Base-by-base conservation (phyloP, 2,113 vertebrate species). In the Physeter macrocephalus region DNA sequence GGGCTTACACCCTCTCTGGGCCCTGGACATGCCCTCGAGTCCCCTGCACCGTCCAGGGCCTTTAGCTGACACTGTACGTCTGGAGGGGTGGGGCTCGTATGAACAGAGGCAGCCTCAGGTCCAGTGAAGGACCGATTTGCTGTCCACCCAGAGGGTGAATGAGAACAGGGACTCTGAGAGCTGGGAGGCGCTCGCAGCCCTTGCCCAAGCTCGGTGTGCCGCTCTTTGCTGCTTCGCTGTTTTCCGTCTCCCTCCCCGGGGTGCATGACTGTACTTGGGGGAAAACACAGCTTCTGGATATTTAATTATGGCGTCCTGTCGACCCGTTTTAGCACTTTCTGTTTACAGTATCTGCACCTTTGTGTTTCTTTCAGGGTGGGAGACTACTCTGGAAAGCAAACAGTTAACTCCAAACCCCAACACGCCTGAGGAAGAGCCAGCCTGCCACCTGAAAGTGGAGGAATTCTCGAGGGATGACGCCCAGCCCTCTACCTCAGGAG, bases 281-380 rank as follows among this genome's bases (percentile, higher is more conserved):
- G n/a, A 21, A 21, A 9, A 36, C 9, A 52, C 72, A 23, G 25
- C 39, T 64, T 78, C 52, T 36, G 14, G 85, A 9, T 57, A 25
- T 2, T 18, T 66, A 13, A 0, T 67, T 15, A 8, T 18, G 15
- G 25, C 49, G 1, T 5, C 11, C 20, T 31, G 1, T n/a, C 20
- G 11, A 2, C 11, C 41, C 20, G 1, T n/a, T 21, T 52, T 23
- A 43, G 41, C 21, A 27, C 13, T 59, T 39, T n/a, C n/a, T 84
- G 4, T 67, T 36, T 46, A 2, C 3, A 3, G 11, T 43, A 14
- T 61, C 41, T 12, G 31, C 34, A 72, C 18, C 6, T 71, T 90
- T 64, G 54, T 69, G 4, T 78, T 88, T 95, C 82, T 97, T 97
- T 61, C 96, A 98, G 97, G 97, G 1, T 98, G 97, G 97, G 92